Evolutionary conservation across 2,797 vertebrate species (phyloP), one percentile per base, ranked within the genome.

Genomic region (Lepilemur ruficaudatus): DNA sequence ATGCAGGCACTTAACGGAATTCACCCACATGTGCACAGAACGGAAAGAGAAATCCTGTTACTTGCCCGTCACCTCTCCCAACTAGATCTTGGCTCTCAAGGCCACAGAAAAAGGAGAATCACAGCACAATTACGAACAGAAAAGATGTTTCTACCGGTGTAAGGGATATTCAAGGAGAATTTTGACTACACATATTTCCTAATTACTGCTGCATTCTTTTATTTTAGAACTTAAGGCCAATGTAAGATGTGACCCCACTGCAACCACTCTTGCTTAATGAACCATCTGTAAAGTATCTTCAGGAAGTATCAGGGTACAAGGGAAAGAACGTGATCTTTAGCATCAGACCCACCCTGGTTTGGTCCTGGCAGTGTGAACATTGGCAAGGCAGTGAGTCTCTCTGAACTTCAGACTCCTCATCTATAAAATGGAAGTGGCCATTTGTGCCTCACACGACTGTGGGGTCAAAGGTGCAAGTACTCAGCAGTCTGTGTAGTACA

Each of bases 141-240:
- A 86, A 92, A 82, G 57, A 35, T 10, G 25, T 18, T 43, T 46
- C 41, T 80, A 61, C 28, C 22, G 1, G 4, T 10, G 59, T 9
- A 61, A 94, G 12, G 25, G 52, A 38, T 63, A 52, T 61, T 70
- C 1, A 3, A 35, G 63, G 43, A 55, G n/a, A 89, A 70, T 82
- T 80, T 38, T 63, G 72, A 57, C 75, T 23, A 35, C 22, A 12
- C 22, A 4, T 11, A 80, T 46, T 83, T 80, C 43, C 61, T 48
- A 79, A 14, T 67, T 86, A 78, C 78, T 90, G 78, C 50, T 87
- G 55, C 32, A n/a, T 69, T 91, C 50, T 88, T 32, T 84, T 32
- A 72, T 55, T 94, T 91, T 88, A 79, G 94, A 82, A 92, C 81
- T 85, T 61, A 76, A 69, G 61, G 84, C 75, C 81, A 38, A 6